A percentile compares a stretch with the other conserved stretches of the same genome.
Evolutionary conservation across 2,888 invertebrate genomes (phyloP).

Genomic region (Morinoia aosen): DNA sequence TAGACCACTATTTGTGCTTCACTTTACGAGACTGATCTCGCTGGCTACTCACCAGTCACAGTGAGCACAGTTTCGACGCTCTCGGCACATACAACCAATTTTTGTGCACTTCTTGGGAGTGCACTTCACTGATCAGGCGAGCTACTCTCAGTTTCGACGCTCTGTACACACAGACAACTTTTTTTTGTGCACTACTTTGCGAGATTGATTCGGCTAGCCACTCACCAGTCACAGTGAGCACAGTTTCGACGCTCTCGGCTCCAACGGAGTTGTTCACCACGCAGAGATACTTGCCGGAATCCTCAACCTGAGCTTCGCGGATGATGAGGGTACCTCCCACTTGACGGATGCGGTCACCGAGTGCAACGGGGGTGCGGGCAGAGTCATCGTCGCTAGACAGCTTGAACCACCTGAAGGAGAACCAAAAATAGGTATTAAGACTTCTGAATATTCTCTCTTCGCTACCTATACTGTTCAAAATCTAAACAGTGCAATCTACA

Average conservation of each 20-base stretch:
- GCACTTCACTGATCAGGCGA: slow-evolving; percentile 88
- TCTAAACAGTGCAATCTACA: no score
- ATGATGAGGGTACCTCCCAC: slow-evolving; percentile 95
- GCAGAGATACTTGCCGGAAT: slow-evolving; percentile 94
- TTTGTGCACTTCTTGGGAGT: slow-evolving; percentile 91
- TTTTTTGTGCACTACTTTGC: no score
- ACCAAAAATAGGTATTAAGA: not conserved
- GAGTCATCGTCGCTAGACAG: slow-evolving; percentile 92
- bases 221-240: slow-evolving; percentile 84
- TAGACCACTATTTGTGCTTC: no score
- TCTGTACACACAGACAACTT: no score
- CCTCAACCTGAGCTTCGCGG: slow-evolving; percentile 89
- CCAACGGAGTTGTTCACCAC: slow-evolving; percentile 96
- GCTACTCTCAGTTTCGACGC: slow-evolving; percentile 91
- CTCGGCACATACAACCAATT: slow-evolving; percentile 93
- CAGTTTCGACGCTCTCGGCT: slow-evolving; percentile 88
- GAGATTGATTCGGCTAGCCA: no score
- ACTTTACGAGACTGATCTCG: not conserved
- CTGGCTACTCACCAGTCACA: slow-evolving; percentile 77
- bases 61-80: slow-evolving; percentile 92
- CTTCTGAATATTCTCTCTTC: not conserved
- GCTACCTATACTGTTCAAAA: no score
- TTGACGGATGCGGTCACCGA: slow-evolving; percentile 91
- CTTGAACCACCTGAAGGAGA: slow-evolving; percentile 91
- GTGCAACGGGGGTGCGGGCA: slow-evolving; percentile 85